Conservation (phyloP, 2,888 invertebrate genomes). For the Malthinus seriepunctatus region DNA sequence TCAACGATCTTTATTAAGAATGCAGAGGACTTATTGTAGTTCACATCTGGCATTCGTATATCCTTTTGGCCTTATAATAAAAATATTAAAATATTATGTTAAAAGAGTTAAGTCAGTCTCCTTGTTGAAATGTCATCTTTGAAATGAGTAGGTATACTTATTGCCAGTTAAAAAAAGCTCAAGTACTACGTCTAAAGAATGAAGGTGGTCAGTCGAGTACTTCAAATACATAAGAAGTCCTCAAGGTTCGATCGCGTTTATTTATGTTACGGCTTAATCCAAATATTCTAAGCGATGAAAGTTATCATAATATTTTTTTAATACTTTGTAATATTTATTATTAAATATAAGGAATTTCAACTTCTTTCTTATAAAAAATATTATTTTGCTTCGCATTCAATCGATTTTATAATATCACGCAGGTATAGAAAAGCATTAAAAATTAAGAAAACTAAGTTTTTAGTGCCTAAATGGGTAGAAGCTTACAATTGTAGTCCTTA, state of each 20-base stretch:
- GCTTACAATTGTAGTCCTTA: too few species aligned
- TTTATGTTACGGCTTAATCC: conserved; percentile 27
- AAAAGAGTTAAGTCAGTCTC: conserved; percentile 28
- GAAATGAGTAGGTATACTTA: conserved; percentile 24
- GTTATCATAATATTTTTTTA: conserved; percentile 2
- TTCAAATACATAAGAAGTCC: conserved; percentile 17
- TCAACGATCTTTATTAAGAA: conserved; percentile 13
- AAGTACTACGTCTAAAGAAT: conserved; percentile 23
- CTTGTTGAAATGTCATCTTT: conserved; percentile 28
- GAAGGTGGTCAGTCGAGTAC: conserved; percentile 14
- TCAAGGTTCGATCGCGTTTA: conserved; percentile 25
- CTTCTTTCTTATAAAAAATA: not conserved
- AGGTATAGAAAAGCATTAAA: too few species aligned
- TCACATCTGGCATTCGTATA: conserved; percentile 11
- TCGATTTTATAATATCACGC: too few species aligned
- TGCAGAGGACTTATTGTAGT: conserved; percentile 25
- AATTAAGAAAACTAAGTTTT: too few species aligned
- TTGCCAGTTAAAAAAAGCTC: conserved; percentile 30
- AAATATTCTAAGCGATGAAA: conserved; percentile 16
- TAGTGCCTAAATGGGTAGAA: too few species aligned
- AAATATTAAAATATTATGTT: conserved; percentile 8
- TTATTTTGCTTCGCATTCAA: too few species aligned
- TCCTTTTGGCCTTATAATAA: conserved; percentile 19
- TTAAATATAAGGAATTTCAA: conserved; percentile 2
- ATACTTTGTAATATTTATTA: conserved; percentile 4